phyloP scores from a whole-genome alignment of 2,113 vertebrate species.

The Solenodon paradoxus region DNA sequence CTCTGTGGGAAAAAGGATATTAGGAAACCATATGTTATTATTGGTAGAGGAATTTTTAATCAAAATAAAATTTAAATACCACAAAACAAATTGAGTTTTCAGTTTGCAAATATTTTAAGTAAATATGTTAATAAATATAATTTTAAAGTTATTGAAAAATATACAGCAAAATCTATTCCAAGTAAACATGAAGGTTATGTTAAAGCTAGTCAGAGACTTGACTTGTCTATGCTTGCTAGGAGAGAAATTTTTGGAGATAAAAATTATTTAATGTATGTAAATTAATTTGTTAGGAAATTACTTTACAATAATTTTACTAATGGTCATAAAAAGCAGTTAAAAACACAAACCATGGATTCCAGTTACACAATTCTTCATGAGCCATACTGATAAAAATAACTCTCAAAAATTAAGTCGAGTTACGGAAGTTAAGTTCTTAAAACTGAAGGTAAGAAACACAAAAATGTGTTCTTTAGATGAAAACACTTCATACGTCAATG shows the following conservation, averaged over 20 bases:
- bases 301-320: neutral
- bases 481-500: neutral
- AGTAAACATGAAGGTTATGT: neutral
- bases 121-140: constrained; percentile 21
- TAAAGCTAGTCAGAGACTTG: neutral
- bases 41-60: neutral
- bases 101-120: neutral
- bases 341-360: neutral
- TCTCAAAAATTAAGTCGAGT: neutral
- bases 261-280: neutral
- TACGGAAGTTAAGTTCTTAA: constrained; percentile 20
- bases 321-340: neutral
- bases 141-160: neutral
- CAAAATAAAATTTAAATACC: neutral
- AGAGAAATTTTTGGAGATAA: neutral
- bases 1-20: neutral
- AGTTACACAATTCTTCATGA: neutral
- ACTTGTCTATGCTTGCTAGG: neutral
- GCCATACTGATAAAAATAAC: neutral
- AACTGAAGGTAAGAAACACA: constrained; percentile 18
- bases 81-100: constrained; percentile 1
- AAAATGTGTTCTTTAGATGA: neutral
- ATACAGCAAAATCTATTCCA: neutral
- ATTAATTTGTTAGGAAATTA: neutral
- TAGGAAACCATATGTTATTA: neutral